Evolutionary conservation across 2,797 vertebrate genomes (phyloP).

Genomic region (Melanotaenia trifasciata): DNA sequence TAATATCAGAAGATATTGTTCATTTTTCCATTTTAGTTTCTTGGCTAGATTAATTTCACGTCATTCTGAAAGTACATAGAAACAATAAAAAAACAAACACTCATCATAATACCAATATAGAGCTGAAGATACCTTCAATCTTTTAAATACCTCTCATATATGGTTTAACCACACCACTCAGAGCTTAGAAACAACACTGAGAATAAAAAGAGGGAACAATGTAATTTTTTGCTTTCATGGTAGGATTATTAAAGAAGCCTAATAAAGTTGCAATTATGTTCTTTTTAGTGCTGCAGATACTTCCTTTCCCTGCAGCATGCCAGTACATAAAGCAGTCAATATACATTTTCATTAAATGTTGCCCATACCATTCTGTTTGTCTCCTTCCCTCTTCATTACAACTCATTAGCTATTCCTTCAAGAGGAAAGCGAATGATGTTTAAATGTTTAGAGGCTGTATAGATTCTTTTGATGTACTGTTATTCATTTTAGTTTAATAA

Average conservation of each 20-base stretch:
- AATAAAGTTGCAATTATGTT: not conserved
- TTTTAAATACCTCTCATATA: not conserved
- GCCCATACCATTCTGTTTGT: not conserved
- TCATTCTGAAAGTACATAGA: not conserved
- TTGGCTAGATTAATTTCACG: not conserved
- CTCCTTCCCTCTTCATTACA: not conserved
- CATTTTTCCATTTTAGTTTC: not conserved
- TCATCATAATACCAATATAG: not conserved
- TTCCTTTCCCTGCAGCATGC: not conserved
- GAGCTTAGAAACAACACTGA: not conserved
- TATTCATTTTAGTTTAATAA: not conserved
- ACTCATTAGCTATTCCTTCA: not conserved
- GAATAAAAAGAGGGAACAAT: not conserved
- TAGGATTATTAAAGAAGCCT: not conserved
- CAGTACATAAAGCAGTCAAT: not conserved
- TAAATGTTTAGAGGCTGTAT: not conserved
- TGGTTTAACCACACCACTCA: not conserved
- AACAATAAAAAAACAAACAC: not conserved
- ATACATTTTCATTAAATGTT: not conserved
- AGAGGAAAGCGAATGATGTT: not conserved
- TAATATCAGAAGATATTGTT: not conserved
- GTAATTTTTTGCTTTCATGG: not conserved
- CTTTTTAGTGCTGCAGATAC: not conserved
- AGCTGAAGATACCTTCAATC: not conserved
- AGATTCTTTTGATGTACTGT: not conserved